Conservation (phyloP, 2,113 vertebrate genomes). For the Alectura lathami region DNA sequence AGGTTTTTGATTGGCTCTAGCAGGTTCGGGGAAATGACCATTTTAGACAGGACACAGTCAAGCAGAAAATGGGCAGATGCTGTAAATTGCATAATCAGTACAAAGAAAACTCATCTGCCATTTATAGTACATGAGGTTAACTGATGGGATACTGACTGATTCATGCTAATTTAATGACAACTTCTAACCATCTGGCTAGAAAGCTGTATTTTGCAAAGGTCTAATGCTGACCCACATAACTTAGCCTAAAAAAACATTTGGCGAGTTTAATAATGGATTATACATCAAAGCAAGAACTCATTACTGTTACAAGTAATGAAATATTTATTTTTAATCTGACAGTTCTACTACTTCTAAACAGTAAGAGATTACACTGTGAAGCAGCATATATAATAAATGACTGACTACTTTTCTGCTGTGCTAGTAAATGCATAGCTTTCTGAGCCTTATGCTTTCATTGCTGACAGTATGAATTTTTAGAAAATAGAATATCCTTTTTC, state of each 20-base stretch:
- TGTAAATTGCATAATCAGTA: constrained; percentile 41
- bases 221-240: constrained; percentile 40
- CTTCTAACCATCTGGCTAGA: constrained; percentile 59
- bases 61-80: constrained; percentile 67
- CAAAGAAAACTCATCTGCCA: constrained; percentile 59
- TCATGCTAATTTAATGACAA: constrained; percentile 57
- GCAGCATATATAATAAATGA: constrained; percentile 52
- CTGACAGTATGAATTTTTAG: not conserved
- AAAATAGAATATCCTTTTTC: not conserved
- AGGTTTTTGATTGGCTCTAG: constrained; percentile 52
- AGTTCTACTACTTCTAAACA: constrained; percentile 49
- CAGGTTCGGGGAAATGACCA: constrained; percentile 57
- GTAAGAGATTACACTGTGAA: constrained; percentile 37
- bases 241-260: constrained; percentile 49
- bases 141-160: constrained; percentile 39
- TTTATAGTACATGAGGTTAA: constrained; percentile 42
- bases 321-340: constrained; percentile 69
- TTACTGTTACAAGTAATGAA: constrained; percentile 50
- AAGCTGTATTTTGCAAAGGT: constrained; percentile 6
- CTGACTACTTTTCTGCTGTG: constrained; percentile 37
- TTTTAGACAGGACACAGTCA: constrained; percentile 52
- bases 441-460: not conserved
- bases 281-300: constrained; percentile 66
- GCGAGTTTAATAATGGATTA: constrained; percentile 68
- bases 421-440: constrained; percentile 43